phyloP scores from a whole-genome alignment of 2,113 vertebrate species.

The Ameiurus melas region DNA sequence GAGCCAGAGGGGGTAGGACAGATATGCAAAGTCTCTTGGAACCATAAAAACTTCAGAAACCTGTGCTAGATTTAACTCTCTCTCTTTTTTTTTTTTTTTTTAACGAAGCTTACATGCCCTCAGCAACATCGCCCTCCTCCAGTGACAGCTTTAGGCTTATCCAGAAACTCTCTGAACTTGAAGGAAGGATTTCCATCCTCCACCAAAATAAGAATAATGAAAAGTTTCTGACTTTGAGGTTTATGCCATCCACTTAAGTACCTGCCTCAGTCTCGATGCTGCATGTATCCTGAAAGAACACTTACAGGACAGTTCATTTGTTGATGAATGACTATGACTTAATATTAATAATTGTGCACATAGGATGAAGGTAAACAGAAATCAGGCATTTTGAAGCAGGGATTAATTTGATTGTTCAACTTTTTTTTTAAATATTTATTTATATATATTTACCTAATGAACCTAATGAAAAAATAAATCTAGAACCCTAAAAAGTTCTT shows the following conservation, averaged over 20 bases:
- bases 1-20: constrained; percentile 21
- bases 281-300: background rate
- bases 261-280: background rate
- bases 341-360: background rate
- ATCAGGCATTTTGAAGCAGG: background rate
- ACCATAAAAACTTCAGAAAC: constrained; percentile 22
- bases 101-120: background rate
- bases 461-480: background rate
- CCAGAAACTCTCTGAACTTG: constrained; percentile 5
- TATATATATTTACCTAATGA: background rate
- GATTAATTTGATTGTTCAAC: background rate
- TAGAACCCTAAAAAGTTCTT: background rate
- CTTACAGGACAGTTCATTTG: background rate
- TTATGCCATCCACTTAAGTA: background rate
- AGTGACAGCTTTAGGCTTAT: constrained; percentile 1
- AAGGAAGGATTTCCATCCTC: background rate
- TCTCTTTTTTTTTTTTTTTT: background rate
- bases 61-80: background rate
- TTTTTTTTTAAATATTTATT: background rate
- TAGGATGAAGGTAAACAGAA: background rate
- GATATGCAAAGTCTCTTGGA: constrained; percentile 33
- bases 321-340: background rate
- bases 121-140: background rate
- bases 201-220: background rate
- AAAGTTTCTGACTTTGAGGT: background rate